These are phyloP conservation scores for Diplodus sargus DNA, from an alignment of 2,797 vertebrate species.

Conservation along the genomic window DNA sequence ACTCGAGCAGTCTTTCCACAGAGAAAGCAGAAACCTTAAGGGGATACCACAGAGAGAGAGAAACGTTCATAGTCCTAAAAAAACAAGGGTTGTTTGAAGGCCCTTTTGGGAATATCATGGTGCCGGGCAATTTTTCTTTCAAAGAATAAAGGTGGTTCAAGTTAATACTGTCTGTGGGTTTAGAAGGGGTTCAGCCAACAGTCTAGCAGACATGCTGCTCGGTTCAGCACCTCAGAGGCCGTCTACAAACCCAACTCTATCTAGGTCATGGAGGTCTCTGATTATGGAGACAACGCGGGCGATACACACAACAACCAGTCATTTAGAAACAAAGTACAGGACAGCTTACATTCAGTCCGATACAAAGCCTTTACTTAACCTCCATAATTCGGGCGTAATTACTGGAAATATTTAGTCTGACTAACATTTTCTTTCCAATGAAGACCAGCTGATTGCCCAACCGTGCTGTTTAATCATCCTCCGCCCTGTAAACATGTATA, in stretches of 20 bases:
- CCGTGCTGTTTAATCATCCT: constrained; percentile 73
- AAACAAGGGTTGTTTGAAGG: constrained; percentile 85
- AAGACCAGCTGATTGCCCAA: constrained; percentile 73
- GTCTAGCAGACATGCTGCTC: constrained; percentile 79
- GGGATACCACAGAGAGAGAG: constrained; percentile 83
- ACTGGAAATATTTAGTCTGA: constrained; percentile 83
- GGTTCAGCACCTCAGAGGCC: constrained; percentile 80
- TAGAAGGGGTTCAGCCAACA: constrained; percentile 79
- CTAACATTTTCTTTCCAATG: constrained; percentile 71
- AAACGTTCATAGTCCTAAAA: constrained; percentile 82
- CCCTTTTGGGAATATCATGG: constrained; percentile 85
- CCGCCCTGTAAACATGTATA: constrained; percentile 70
- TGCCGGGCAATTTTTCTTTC: constrained; percentile 86
- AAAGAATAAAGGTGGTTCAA: constrained; percentile 84
- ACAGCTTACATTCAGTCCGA: constrained; percentile 60
- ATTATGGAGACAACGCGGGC: constrained; percentile 72
- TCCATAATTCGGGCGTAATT: constrained; percentile 70
- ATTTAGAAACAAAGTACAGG: constrained; percentile 77
- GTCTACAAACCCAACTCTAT: constrained; percentile 75
- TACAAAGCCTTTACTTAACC: constrained; percentile 66
- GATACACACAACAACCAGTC: constrained; percentile 67
- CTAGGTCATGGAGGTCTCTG: constrained; percentile 79
- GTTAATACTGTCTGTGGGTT: constrained; percentile 83
- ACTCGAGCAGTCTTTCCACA: constrained; percentile 73
- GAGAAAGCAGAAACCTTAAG: constrained; percentile 81